Base-by-base conservation (phyloP, 2,888 invertebrate genomes). In the Cryptocephalus primarius region DNA sequence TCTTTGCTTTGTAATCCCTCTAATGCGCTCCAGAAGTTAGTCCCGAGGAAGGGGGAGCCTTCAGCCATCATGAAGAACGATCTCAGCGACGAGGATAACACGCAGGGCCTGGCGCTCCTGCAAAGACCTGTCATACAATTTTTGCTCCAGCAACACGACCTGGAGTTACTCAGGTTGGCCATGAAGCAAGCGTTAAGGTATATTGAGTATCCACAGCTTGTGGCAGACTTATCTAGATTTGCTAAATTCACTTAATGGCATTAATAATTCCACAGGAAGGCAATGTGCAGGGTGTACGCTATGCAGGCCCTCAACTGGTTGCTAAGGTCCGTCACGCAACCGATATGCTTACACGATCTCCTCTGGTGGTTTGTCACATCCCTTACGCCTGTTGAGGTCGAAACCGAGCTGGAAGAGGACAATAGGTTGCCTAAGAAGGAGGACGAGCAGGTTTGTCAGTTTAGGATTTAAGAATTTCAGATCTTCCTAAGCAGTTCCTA, bases 261-360 rank as follows among this genome's bases (percentile, higher is more conserved):
- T 22, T 22, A 22, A 4, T 22, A 6, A 4, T 22, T 22, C 6
- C 57, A 38, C 46, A 66, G 86, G 31, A 81, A 85, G 47, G 85
- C 86, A 43, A 84, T 84, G 33, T 80, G 90, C 62, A 71, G 92
- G 50, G 87, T 93, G 59, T 83, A 88, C 69, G 88, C 92, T 1
- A 83, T 95, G 77, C 91, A 93, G 77, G 93, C 94, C 0, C 74
- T 96, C 56, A 95, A 95, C 67, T 99, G 97, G 97, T 72, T 99
- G 14, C 72, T 97, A 40, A 79, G 92, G 44, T 91, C 87, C 44
- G 88, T 93, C 1, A 92, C 93, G 0, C 92, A 92, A 65, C 87
- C 92, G 4, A 83, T 85, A 4, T 88, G 91, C 63, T 77, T 97
- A 13, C 95, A 96, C 60, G 96, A 97, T 71, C 77, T 96, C 9